Base-by-base conservation (phyloP, 2,113 vertebrate species). In the Hyperoodon ampullatus region DNA sequence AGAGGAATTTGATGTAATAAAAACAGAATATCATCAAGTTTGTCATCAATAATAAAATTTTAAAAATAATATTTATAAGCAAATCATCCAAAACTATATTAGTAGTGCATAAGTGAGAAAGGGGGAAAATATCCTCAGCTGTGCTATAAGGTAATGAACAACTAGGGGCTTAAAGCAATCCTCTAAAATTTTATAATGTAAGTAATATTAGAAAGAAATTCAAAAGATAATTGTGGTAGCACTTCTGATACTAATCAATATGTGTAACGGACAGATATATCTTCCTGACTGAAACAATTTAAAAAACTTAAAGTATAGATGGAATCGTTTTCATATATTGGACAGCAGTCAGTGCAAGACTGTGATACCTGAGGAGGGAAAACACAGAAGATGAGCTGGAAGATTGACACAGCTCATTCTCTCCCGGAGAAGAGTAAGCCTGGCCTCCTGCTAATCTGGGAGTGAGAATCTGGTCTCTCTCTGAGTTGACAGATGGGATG, bases 161-260 rank as follows among this genome's bases (percentile, higher is more conserved):
- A 88, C 63, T 39, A 71, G 60, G 6, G 6, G 90, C 35, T 95
- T 28, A 71, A 70, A 82, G 15, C 65, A 95, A 83, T 78, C 53
- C 50, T 95, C 16, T 98, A 94, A 97, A 10, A 77, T 96, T 96
- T 96, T 91, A 5, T 80, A 83, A 66, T 88, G 6, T 81, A 42
- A 42, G 13, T 66, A 21, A 23, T 94, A 19, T 33, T 60, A 90
- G 58, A 94, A 96, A 90, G 33, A 90, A 26, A 26, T 84, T 42
- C 72, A 78, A 96, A 95, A 68, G 19, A 86, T 33, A 85, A 97
- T 19, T 86, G 35, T 78, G n/a, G 53, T 44, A 53, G 26, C 4
- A 44, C 44, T 93, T 93, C 26, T 55, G 16, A 39, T 77, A 44
- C 13, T n/a, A 42, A 18, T 93, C 1, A 78, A 58, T 24, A 44